Evolutionary conservation across 2,797 vertebrate species (phyloP).

Genomic region (Ctenopoma kingsleyae): DNA sequence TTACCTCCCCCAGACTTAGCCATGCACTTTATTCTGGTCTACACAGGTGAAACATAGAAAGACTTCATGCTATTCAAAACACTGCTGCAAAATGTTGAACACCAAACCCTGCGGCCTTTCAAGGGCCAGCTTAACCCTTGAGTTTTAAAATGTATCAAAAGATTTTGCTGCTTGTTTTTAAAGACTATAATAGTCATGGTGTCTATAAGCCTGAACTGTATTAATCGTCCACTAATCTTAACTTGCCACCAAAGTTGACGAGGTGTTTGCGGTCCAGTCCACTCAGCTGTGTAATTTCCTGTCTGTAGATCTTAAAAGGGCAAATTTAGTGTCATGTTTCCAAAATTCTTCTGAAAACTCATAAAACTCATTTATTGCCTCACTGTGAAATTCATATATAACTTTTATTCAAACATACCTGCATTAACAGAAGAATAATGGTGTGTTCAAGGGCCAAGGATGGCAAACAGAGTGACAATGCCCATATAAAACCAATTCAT

Average conservation of each 20-base stretch:
- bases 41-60: not conserved
- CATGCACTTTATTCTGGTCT: not conserved
- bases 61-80: not conserved
- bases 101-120: not conserved
- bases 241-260: not conserved
- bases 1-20: not conserved
- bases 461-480: constrained; percentile 2
- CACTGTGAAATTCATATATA: no score
- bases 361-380: no score
- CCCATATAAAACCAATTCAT: constrained; percentile 27
- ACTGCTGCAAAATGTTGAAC: not conserved
- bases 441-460: constrained; percentile 17
- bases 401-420: not conserved
- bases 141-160: not conserved
- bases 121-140: not conserved
- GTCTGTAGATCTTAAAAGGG: not conserved
- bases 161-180: not conserved
- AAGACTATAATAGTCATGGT: not conserved
- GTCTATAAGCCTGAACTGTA: not conserved
- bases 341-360: no score
- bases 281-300: not conserved
- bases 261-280: not conserved
- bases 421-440: not conserved
- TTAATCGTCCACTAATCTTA: not conserved
- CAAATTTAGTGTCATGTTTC: no score